Evolutionary conservation across 2,797 vertebrate genomes (phyloP).

Genomic region (Synanceia verrucosa): DNA sequence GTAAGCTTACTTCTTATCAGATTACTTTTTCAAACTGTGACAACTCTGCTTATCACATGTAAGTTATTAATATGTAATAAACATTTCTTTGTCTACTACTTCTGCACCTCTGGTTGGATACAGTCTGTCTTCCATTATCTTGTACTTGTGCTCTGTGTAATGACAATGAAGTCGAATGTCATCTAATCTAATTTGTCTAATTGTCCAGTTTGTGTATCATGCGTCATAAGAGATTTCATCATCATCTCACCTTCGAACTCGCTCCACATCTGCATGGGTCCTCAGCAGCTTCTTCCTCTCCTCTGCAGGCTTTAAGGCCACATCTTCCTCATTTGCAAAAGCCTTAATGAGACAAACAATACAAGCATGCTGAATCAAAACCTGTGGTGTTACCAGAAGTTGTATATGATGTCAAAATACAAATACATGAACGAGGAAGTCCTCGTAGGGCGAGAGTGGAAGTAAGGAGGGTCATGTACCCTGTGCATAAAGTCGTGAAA

Average conservation of each 20-base stretch:
- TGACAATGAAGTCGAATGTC: no score
- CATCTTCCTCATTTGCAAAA: constrained; percentile 88
- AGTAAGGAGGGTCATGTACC: accelerated
- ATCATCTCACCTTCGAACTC: constrained; percentile 84
- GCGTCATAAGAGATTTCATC: background rate
- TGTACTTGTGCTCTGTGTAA: no score
- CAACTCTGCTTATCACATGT: no score
- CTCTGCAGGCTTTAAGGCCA: constrained; percentile 63
- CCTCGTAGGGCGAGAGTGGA: no score
- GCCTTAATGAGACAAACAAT: constrained; percentile 70
- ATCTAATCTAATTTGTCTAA: background rate
- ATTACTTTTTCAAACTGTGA: no score
- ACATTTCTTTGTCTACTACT: no score
- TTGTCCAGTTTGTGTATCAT: background rate
- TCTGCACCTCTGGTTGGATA: no score
- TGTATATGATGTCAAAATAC: background rate
- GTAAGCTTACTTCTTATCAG: no score
- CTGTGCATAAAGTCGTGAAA: background rate
- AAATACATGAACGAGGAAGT: background rate
- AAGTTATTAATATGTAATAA: no score
- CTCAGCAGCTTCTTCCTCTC: constrained; percentile 83
- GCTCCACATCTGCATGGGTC: constrained; percentile 85
- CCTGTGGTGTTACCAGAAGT: background rate
- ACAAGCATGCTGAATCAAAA: background rate
- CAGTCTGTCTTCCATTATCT: no score